phyloP scores from a whole-genome alignment of 2,797 vertebrate species.

The Ibycter americanus region DNA sequence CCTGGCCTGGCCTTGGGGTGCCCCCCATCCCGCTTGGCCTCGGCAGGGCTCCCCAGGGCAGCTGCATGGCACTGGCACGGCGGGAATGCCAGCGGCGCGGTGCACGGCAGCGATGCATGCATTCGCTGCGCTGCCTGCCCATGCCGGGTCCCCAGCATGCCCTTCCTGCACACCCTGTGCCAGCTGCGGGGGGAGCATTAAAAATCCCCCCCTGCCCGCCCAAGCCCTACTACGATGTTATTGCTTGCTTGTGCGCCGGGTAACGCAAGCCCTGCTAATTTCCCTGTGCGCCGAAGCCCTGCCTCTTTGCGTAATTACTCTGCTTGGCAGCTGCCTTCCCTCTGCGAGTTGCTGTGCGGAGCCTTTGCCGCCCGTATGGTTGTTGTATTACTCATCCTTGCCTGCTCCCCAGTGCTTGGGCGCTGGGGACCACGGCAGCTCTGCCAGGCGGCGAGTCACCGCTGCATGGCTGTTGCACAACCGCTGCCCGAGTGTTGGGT shows the following conservation, averaged over 20 bases:
- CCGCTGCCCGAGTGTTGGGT: accelerated
- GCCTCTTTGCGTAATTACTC: background rate
- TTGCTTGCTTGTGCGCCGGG: background rate
- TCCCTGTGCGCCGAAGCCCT: background rate
- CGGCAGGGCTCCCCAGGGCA: accelerated
- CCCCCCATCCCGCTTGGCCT: background rate
- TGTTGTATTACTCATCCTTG: background rate
- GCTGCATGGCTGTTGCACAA: background rate
- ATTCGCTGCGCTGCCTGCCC: background rate
- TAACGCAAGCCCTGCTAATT: background rate
- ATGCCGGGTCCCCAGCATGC: accelerated
- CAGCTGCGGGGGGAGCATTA: background rate
- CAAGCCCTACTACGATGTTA: background rate
- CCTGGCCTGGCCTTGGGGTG: background rate
- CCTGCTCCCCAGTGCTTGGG: background rate
- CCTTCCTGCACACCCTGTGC: accelerated
- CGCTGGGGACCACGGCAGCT: background rate
- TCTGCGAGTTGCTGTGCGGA: background rate
- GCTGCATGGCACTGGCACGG: accelerated
- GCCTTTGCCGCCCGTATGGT: background rate
- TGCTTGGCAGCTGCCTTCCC: constrained; percentile 32
- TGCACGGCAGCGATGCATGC: accelerated
- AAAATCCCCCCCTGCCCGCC: background rate
- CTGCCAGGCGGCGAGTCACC: background rate
- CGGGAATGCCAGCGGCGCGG: accelerated